Evolutionary conservation across 2,888 invertebrate genomes (phyloP), one percentile per base, ranked within the genome.

Genomic region (Amphipyra berbera): DNA sequence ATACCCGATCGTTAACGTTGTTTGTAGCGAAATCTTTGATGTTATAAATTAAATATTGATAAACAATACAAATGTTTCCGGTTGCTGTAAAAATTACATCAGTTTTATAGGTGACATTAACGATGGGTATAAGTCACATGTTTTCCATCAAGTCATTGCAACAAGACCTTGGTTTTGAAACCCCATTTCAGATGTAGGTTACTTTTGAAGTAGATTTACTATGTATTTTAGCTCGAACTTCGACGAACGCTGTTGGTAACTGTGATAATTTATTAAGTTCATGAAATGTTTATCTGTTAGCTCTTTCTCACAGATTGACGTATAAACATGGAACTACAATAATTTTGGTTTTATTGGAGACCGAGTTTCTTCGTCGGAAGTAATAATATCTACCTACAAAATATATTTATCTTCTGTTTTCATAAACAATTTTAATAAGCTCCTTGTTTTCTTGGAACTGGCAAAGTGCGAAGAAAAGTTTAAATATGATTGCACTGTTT

Each of bases 151-250:
- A 79, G 75, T 67, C 75, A 46, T 53, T 45, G 49, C 53, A 55
- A 47, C 59, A 69, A 68, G 78, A 80, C 89, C 89, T 90, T 89
- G 90, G 84, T 76, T 84, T 82, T 79, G 53, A 82, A 87, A 88
- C 85, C 85, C 73, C 73, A 74, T 87, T 90, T 78, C 71, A 52
- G 54, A 90, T 83, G 60, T 89, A 85, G 92, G 90, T 90, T 86
- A 78, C 88, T 88, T 85, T 91, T 90, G 90, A 90, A 86, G 86
- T 85, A 82, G 50, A 86, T 89, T 90, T 87, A 88, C 82, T 81
- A 80, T 74, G 72, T 69, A 79, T 78, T 86, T 81, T 67, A 77
- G 41, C 56, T 56, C 50, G 65, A 77, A 78, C 59, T 70, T 79
- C 73, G 74, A 71, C 71, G 76, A 78, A 75, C 57, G 58, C 58